Base-by-base conservation (phyloP, 2,113 vertebrate genomes). In the Onychorhynchus coronatus region DNA sequence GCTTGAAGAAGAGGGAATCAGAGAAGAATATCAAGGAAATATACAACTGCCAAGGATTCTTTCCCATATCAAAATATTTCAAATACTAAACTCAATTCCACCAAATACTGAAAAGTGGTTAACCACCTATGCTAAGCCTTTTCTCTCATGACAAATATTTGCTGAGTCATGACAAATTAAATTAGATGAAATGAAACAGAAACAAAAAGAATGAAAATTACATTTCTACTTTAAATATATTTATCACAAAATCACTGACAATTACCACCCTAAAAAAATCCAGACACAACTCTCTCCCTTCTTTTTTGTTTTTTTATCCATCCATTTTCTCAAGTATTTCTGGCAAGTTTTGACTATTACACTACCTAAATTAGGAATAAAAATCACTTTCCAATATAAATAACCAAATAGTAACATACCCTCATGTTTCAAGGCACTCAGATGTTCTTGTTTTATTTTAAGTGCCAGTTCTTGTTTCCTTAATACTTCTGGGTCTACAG, bases 401-500 rank as follows among this genome's bases (percentile, higher is more conserved):
- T 41, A 91, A 76, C 11, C 16, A 78, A 91, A 88, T 2, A 53
- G 41, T 39, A 89, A 65, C 78, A 74, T 98, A 99, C 99, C 99
- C 94, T 99, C 99, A 20, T 98, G 95, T 44, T 97, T 96, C 61
- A 99, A 96, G 6, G 98, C 98, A 46, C 96, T 92, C 46, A 97
- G 85, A 97, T 98, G 97, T 87, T 99, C 99, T 87, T 98, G 92
- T 44, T 97, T 97, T 87, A 99, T 98, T 96, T 97, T 98, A 72
- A 95, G 61, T 52, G 22, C 97, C 68, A 98, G 18, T 72, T 98
- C 94, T 41, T 91, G 85, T 91, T 94, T 98, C 58, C 46, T 97
- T 68, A 88, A 66, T 74, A 98, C 98, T 42, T 98, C 97, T 23
- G 96, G 47, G 5, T 86, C 67, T 6, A 94, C 17, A 23, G 56